Evolutionary conservation across 1,140 invertebrate species (phyloP).

Genomic region (Atta cephalotes): DNA sequence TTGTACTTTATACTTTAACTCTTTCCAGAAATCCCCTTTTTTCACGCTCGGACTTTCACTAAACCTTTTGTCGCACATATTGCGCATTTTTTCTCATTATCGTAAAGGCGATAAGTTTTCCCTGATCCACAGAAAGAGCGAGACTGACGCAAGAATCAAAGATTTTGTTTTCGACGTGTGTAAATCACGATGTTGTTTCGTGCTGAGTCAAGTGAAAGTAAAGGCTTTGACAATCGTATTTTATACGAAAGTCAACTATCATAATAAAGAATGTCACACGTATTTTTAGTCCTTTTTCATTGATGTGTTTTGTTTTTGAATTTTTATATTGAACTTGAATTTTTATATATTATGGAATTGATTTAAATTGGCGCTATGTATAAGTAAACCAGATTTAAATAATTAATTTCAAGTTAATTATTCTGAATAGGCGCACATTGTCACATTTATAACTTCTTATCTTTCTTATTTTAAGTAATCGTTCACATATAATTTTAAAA

Average conservation of each 20-base stretch:
- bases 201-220: constrained; percentile 78
- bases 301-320: neutral
- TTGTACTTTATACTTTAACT: neutral
- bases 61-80: constrained; percentile 77
- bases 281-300: neutral
- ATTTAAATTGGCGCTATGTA: neutral
- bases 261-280: neutral
- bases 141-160: constrained; percentile 49
- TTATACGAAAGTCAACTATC: constrained; percentile 62
- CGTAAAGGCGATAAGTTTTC: constrained; percentile 77
- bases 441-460: neutral
- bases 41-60: constrained; percentile 79
- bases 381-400: neutral
- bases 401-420: neutral
- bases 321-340: neutral
- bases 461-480: neutral
- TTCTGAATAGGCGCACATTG: neutral
- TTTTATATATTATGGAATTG: neutral
- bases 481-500: neutral
- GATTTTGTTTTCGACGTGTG: constrained; percentile 59
- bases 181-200: constrained; percentile 76
- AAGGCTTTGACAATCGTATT: constrained; percentile 77
- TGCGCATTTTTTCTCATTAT: constrained; percentile 31
- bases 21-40: neutral
- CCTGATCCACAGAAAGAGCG: constrained; percentile 72